Evolutionary conservation across 2,888 invertebrate genomes (phyloP).

Genomic region (Lycocerus yunnanus): DNA sequence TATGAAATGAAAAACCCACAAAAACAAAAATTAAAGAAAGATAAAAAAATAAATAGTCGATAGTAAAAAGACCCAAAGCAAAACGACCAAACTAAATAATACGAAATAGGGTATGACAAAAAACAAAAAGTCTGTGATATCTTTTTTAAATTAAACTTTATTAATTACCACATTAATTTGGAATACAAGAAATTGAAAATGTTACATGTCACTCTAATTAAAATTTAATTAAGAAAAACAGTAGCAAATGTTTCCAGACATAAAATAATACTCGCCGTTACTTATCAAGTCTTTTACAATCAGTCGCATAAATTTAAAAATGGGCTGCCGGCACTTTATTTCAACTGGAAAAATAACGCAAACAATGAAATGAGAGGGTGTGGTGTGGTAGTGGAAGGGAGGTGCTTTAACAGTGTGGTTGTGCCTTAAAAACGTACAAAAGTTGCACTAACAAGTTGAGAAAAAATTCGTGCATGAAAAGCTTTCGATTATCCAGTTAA

Average conservation of each 20-base stretch:
- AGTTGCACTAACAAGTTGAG: neutral
- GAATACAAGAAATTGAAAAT: slow-evolving; percentile 31
- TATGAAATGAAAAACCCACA: slow-evolving; percentile 18
- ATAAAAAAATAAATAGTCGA: slow-evolving; percentile 33
- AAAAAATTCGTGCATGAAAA: neutral
- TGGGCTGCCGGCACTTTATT: neutral
- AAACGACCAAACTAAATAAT: slow-evolving; percentile 46
- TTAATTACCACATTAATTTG: slow-evolving; percentile 36
- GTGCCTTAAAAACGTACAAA: neutral
- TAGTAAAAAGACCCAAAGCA: slow-evolving; percentile 48
- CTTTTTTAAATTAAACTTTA: slow-evolving; percentile 20
- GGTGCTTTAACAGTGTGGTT: neutral
- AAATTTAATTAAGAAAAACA: slow-evolving; percentile 11
- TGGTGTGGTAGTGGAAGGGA: neutral
- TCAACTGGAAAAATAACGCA: neutral
- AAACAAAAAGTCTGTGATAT: slow-evolving; percentile 38
- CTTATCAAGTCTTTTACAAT: slow-evolving; percentile 13
- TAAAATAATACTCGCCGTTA: slow-evolving; percentile 14
- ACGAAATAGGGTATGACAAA: slow-evolving; percentile 37
- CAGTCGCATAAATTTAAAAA: slow-evolving; percentile 15
- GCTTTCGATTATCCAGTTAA: slow-evolving; percentile 1
- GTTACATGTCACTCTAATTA: slow-evolving; percentile 22
- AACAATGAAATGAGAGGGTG: neutral
- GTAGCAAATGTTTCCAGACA: slow-evolving; percentile 32
- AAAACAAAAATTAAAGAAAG: slow-evolving; percentile 6